Conservation (phyloP, 2,888 invertebrate genomes). For the Pycnomerus fuliginosus region DNA sequence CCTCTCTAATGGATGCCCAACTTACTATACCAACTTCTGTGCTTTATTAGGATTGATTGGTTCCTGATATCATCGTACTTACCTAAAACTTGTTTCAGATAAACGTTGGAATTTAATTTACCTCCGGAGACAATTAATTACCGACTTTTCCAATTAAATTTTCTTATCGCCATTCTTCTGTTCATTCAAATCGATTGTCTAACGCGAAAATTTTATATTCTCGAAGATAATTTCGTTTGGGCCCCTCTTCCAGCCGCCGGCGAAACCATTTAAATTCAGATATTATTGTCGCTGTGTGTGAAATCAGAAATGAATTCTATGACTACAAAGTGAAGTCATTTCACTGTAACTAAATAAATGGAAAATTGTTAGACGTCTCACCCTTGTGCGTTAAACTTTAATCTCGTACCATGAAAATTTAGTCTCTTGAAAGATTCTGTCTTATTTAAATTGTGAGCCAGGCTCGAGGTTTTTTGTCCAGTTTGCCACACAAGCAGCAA, state of each 20-base stretch:
- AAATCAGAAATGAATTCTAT: slow-evolving; percentile 49
- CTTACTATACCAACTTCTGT: slow-evolving; percentile 29
- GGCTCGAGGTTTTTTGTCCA: slow-evolving; percentile 18
- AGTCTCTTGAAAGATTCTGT: too few relatives aligned
- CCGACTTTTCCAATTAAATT: slow-evolving; percentile 1
- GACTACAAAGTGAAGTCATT: slow-evolving; percentile 47
- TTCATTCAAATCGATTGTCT: too few relatives aligned
- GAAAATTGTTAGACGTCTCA: slow-evolving; percentile 34
- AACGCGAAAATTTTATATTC: too few relatives aligned
- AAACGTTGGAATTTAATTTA: slow-evolving; percentile 6
- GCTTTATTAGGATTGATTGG: slow-evolving; percentile 53
- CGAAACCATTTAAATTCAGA: slow-evolving; percentile 51
- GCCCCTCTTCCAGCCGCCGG: slow-evolving; percentile 33
- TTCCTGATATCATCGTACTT: slow-evolving; percentile 29
- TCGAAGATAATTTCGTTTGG: slow-evolving; percentile 14
- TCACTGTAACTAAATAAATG: slow-evolving; percentile 47
- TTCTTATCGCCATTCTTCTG: background rate
- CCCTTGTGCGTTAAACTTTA: slow-evolving; percentile 16
- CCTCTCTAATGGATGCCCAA: slow-evolving; percentile 48
- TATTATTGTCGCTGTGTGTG: slow-evolving; percentile 50
- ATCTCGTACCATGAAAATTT: too few relatives aligned
- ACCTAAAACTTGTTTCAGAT: slow-evolving; percentile 4
- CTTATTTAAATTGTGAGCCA: too few relatives aligned
- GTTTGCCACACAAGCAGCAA: slow-evolving; percentile 21
- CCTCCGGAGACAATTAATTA: slow-evolving; percentile 13